Base-by-base conservation (phyloP, 2,888 invertebrate genomes). In the Dendrolimus pini region DNA sequence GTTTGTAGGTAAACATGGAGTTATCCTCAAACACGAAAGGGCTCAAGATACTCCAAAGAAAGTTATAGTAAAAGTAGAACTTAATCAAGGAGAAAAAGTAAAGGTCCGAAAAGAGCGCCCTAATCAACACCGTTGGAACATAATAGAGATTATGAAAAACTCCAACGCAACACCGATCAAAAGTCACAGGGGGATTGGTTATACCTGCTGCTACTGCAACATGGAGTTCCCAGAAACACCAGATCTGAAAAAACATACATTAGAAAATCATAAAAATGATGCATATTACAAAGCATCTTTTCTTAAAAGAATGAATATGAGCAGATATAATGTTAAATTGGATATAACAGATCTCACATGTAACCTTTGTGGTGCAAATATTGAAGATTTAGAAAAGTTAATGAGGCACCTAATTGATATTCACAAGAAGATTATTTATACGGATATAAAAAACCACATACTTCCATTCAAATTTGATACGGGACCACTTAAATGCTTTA, bases 391-490 rank as follows among this genome's bases (percentile, higher is more conserved):
- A 6, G 55, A 66, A 7, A 54, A 62, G 7, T 54, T 70, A 0
- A 60, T 62, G 12, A 56, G 62, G 1, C 75, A 74, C 61, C 56
- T 74, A 2, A 55, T 56, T n/a, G 9, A 55, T 1, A 41, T 47
- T 1, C 74, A 71, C 54, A 52, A 62, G 0, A 66, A 62, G 54
- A 41, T 41, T 0, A 62, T 72, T 9, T 59, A 68, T 55, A 58
- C 54, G 6, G 65, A 72, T 58, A 62, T 72, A 7, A 60, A 63
- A 9, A 77, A 75, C 55, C 79, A 67, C 30, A 67, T 72, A 54
- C 41, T 69, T 8, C 66, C 69, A 0, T 67, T 72, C 47, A 72
- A 67, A 55, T 74, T 75, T 14, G 63, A 61, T 1, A 59, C 56
- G 0, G 67, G 65, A 0, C 1, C 56, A 0, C 13, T 67, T 0